Evolutionary conservation across 2,113 vertebrate species (phyloP), one percentile per base, ranked within the genome.

Genomic region (Nymphicus hollandicus): DNA sequence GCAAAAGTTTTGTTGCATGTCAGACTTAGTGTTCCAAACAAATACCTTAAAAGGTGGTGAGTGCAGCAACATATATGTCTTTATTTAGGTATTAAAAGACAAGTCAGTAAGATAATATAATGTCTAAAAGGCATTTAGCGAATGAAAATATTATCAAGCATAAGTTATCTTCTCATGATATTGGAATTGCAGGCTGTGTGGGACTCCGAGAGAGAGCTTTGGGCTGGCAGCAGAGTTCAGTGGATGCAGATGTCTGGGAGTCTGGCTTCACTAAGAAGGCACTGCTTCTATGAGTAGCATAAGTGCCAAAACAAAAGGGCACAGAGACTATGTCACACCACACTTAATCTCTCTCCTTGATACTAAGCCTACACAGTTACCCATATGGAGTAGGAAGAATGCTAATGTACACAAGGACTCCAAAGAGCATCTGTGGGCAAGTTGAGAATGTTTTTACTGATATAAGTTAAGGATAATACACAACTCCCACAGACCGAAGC

Each of bases 271-370:
- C 12, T 64, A 56, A 20, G 29, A 52, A 68, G 33, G 17, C 3
- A 3, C 25, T n/a, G 63, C 41, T 63, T 27, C 14, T 50, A 2
- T 0, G 0, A 56, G 39, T 58, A 77, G 47, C 2, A 0, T 18
- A n/a, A 2, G 1, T 50, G 53, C n/a, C 47, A 27, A 24, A 78
- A 19, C 11, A 29, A 24, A 43, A 53, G 55, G 39, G 10, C 47
- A 50, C 17, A 49, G 43, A 29, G 20, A 19, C 16, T 33, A 1
- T 41, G n/a, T 68, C 39, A 27, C 3, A 7, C 20, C 27, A 23
- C 18, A 2, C 16, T 52, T 72, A 47, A 8, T 18, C 2, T 28
- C 6, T 33, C 28, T 73, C 24, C 37, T 52, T 64, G 44, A 5
- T 52, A 18, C 11, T 28, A 46, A 49, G 18, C 66, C 31, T 46